Conservation (phyloP, 2,113 vertebrate species). For the Grantiella picta region DNA sequence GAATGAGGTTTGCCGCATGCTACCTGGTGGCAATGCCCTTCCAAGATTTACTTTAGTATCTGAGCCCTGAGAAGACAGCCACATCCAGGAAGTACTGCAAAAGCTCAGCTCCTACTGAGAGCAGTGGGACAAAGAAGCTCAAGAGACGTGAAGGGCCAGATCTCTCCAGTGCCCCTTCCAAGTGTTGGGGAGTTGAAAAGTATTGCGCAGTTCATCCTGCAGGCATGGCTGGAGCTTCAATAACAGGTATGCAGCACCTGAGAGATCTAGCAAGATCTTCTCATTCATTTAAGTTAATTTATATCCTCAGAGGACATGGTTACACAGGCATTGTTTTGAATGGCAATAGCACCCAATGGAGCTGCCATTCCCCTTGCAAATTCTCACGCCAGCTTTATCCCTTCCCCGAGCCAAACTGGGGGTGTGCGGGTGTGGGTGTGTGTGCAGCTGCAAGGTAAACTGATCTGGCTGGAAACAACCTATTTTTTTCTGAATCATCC, state of each 20-base stretch:
- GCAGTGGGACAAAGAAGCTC: fast-evolving
- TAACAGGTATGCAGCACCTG: neutral
- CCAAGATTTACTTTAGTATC: neutral
- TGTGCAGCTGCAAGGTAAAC: neutral
- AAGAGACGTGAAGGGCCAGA: neutral
- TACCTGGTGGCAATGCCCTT: neutral
- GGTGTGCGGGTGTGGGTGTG: neutral
- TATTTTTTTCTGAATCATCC: neutral
- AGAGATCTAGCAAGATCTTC: neutral
- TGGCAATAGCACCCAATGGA: neutral
- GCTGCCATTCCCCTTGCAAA: neutral
- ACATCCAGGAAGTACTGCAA: fast-evolving
- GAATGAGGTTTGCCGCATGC: neutral
- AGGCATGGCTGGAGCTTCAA: neutral
- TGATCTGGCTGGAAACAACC: neutral
- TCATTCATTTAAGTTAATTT: neutral
- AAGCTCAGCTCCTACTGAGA: neutral
- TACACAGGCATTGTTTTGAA: neutral
- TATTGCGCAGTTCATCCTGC: neutral
- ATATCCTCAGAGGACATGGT: neutral
- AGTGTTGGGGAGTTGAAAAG: neutral
- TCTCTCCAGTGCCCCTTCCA: neutral
- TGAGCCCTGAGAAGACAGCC: neutral
- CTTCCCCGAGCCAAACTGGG: neutral
- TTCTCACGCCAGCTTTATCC: neutral